Evolutionary conservation across 1,140 invertebrate genomes (phyloP), one percentile per base, ranked within the genome.

Genomic region (Contarinia nasturtii): DNA sequence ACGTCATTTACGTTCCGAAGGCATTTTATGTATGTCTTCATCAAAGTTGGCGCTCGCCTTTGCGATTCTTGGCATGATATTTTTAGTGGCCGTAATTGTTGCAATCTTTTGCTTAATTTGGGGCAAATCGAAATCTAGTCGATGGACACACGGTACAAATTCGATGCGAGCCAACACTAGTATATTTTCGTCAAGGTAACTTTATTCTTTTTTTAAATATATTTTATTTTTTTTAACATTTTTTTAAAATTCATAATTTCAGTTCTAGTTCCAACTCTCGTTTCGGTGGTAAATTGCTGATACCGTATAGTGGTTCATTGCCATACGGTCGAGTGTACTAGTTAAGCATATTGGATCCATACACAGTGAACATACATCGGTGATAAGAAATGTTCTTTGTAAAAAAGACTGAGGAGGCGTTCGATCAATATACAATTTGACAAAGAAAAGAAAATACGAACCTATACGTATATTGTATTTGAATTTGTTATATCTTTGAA

Each of bases 31-130:
- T 52, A 60, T 82, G 45, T 80, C 77, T 19, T 72, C 77, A 5
- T 75, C 78, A 2, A 79, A 77, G 66, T 72, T 82, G 70, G 76
- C 78, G 7, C 63, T 80, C 22, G 72, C 77, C 0, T 80, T 82
- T 51, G 78, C 76, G 49, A 59, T 79, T 0, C 58, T 82, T 49
- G 75, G 79, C 10, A 54, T 79, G 4, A 72, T 82, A 44, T 77
- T 82, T 53, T 57, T 81, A 3, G 66, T 73, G 33, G 78, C 77
- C 1, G 69, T 80, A 2, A 68, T 76, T 17, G 71, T 80, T 3
- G 75, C 77, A 12, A 72, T 79, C 46, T 71, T 72, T 18, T 77
- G 76, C 2, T 59, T 80, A 37, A 68, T 80, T 44, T 67, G 70
- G 58, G 69, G 73, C 7, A 68, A 75, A 54, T 52, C 56, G 8